A percentile compares a stretch with the other conserved stretches of the same genome.
Conservation (phyloP, 2,888 invertebrate species). For the Lamellibrachia columna region DNA sequence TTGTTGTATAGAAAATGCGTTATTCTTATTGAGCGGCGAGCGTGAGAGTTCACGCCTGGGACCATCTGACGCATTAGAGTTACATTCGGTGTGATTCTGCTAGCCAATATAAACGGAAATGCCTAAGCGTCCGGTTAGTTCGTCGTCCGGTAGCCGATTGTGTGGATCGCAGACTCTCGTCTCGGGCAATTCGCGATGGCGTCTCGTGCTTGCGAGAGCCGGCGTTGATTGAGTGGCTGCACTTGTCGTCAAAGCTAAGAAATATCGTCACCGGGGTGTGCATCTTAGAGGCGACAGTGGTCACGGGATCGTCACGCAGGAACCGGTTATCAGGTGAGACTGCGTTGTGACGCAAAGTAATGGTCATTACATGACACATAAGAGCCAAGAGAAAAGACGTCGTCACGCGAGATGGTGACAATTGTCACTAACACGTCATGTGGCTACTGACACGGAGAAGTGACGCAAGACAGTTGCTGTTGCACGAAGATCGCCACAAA, state of each 20-base stretch:
- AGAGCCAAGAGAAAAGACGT: too few species aligned
- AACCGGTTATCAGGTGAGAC: background rate
- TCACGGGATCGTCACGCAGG: background rate
- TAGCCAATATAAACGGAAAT: background rate
- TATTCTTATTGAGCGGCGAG: background rate
- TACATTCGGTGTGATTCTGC: background rate
- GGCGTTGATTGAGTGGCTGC: background rate
- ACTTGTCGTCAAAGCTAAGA: background rate
- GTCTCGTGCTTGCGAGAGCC: too few species aligned
- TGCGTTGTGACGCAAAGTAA: background rate
- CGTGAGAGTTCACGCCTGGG: constrained; percentile 1
- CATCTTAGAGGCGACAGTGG: background rate
- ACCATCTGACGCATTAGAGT: background rate
- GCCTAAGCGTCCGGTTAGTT: background rate
- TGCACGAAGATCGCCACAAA: too few species aligned
- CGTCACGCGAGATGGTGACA: too few species aligned
- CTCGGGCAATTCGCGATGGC: background rate
- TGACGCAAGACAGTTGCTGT: too few species aligned
- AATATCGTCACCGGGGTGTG: background rate
- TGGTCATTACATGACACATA: background rate
- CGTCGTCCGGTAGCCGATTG: background rate
- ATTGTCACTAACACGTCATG: too few species aligned
- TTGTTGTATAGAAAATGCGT: background rate
- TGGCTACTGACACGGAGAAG: too few species aligned
- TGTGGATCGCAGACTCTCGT: background rate